Evolutionary conservation across 2,888 invertebrate genomes (phyloP), one percentile per base, ranked within the genome.

Genomic region (Fragum fragum): DNA sequence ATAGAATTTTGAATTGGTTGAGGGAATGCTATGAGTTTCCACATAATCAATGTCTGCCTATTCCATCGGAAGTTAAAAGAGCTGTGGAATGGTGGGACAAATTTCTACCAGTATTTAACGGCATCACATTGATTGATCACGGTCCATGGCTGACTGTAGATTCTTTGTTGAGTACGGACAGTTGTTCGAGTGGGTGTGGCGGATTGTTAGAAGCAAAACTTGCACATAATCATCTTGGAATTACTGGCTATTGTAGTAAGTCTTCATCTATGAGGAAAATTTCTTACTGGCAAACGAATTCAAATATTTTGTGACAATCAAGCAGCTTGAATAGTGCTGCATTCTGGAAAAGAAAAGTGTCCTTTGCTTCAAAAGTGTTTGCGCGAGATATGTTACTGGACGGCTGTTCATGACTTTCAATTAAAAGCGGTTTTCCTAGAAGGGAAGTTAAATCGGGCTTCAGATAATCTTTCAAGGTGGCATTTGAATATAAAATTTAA

Each of bases 81-180:
- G 57, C 7, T 14, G 23, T 57, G 9, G 3, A 14, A 1, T 6
- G 57, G 23, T 57, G 57, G 57, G 23, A 57, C 14, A 26, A 21
- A 14, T 57, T 57, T 57, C 23, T 57, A 26, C 57, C 57, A 26
- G 26, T 57, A 23, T 57, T 26, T 57, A 57, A 57, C n/a, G 57
- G 57, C 9, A 23, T 57, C 11, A 18, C 23, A 23, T 14, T 57
- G 57, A 57, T 57, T 21, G 26, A 26, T 6, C 26, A 57, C n/a
- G 57, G 26, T 21, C 23, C 23, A 2, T 57, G 23, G 57, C n/a
- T 14, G 11, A 11, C 23, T 26, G 23, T n/a, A 23, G 57, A 57
- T 57, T 11, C 23, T 26, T 26, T 57, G 23, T 57, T n/a, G 9
- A 26, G 57, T 57, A 3, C 9, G 14, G 57, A 57, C 26, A 26